phyloP scores from a whole-genome alignment of 2,888 invertebrate genomes.

The Octonoba sinensis region DNA sequence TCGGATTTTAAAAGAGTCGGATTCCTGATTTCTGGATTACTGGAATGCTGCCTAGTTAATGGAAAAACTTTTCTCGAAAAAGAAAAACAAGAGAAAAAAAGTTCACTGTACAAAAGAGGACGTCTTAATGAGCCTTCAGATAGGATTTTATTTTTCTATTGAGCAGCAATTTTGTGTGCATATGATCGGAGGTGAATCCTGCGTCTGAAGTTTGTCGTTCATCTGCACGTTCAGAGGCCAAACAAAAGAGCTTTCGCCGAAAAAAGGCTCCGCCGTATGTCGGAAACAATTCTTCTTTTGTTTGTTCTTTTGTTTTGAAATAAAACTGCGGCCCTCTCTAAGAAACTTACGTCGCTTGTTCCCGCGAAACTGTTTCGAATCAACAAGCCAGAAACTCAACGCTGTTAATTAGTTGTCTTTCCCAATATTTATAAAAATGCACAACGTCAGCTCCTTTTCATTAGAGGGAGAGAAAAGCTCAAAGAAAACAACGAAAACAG shows the following conservation, averaged over 20 bases:
- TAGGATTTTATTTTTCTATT: too few species aligned
- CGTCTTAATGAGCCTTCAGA: too few species aligned
- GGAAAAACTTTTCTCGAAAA: too few species aligned
- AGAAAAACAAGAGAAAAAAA: too few species aligned
- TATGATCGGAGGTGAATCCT: too few species aligned
- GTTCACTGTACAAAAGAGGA: too few species aligned
- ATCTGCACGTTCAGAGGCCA: constrained; percentile 9
- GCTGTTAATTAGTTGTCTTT: constrained; percentile 63
- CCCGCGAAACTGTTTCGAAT: constrained; percentile 61
- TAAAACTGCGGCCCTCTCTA: constrained; percentile 52
- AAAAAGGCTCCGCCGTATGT: constrained; percentile 33
- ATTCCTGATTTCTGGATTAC: too few species aligned
- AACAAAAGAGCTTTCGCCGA: constrained; percentile 45
- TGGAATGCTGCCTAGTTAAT: too few species aligned
- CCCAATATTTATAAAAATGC: constrained; percentile 64
- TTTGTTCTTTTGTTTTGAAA: constrained; percentile 57
- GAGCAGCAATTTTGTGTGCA: too few species aligned
- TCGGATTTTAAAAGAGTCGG: too few species aligned
- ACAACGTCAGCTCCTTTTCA: constrained; percentile 58
- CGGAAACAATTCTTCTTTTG: constrained; percentile 49
- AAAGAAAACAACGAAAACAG: constrained; percentile 56
- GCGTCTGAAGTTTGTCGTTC: constrained; percentile 17
- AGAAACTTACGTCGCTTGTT: constrained; percentile 61
- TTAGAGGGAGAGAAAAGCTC: constrained; percentile 53
- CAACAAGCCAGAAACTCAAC: constrained; percentile 60